Percentiles rank a stretch among this genome's conserved stretches.
These are phyloP conservation scores for Melieria crassipennis DNA, from an alignment of 2,888 invertebrate species.

Conservation along the genomic window DNA sequence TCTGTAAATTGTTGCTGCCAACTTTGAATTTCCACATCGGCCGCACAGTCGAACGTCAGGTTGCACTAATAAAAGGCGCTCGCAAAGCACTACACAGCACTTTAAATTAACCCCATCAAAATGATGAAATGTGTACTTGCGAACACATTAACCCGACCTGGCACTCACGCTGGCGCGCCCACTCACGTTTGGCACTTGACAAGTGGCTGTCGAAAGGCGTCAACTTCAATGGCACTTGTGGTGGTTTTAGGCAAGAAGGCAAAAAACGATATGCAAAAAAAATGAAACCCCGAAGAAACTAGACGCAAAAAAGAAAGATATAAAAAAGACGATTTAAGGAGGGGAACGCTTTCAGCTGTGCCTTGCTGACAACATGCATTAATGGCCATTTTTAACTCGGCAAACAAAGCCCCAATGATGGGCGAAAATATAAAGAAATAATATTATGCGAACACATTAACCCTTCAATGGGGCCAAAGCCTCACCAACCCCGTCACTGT, in stretches of 20 bases:
- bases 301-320: not conserved
- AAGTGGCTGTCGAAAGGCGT: no score
- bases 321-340: constrained; percentile 8
- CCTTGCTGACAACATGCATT: not conserved
- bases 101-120: constrained; percentile 20
- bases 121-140: constrained; percentile 11
- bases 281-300: constrained; percentile 27
- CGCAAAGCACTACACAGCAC: not conserved
- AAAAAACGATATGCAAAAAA: not conserved
- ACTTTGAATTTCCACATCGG: no score
- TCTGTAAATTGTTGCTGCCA: no score
- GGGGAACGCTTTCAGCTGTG: constrained; percentile 33
- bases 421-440: constrained; percentile 49
- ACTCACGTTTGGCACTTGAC: no score
- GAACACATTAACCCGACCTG: constrained; percentile 18
- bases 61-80: not conserved
- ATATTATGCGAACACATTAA: constrained; percentile 49
- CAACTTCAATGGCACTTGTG: no score
- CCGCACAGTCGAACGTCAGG: no score
- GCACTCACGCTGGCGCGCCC: not conserved
- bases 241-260: not conserved
- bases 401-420: not conserved
- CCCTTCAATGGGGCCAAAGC: not conserved
- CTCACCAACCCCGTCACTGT: not conserved
- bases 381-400: not conserved